A percentile compares a stretch with the other conserved stretches of the same genome.
Evolutionary conservation across 2,113 vertebrate species (phyloP).

Genomic region (Cacatua alba): DNA sequence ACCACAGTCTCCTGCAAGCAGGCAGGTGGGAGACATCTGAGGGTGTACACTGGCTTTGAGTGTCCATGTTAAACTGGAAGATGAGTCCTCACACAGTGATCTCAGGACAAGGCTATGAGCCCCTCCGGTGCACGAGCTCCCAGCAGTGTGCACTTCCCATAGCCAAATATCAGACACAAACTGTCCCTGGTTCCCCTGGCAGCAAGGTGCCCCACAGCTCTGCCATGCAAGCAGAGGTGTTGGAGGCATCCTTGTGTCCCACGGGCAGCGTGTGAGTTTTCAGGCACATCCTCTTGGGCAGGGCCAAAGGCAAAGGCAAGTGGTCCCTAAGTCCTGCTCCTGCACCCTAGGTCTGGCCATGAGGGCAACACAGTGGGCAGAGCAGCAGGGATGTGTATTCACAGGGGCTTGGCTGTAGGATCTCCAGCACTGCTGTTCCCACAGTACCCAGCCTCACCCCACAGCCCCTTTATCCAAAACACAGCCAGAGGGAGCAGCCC

Average conservation of each 20-base stretch:
- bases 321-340: not conserved
- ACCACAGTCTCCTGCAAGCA: accelerated
- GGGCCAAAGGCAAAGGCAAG: not conserved
- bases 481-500: too few relatives aligned
- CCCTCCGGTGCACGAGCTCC: accelerated
- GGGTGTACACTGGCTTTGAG: not conserved
- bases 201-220: accelerated
- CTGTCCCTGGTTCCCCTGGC: accelerated
- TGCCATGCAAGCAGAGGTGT: not conserved
- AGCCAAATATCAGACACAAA: not conserved
- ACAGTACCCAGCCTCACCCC: not conserved
- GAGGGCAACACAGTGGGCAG: accelerated
- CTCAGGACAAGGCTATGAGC: not conserved
- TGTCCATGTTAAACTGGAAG: accelerated
- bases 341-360: accelerated
- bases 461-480: not conserved
- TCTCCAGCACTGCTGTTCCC: accelerated
- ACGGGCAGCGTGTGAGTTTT: accelerated
- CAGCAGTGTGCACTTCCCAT: accelerated
- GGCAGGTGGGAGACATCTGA: too few relatives aligned
- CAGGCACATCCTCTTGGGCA: not conserved
- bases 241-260: accelerated
- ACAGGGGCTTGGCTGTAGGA: too few relatives aligned
- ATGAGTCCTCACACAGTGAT: accelerated
- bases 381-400: not conserved